phyloP scores from a whole-genome alignment of 2,797 vertebrate genomes.

The Danio choprae region DNA sequence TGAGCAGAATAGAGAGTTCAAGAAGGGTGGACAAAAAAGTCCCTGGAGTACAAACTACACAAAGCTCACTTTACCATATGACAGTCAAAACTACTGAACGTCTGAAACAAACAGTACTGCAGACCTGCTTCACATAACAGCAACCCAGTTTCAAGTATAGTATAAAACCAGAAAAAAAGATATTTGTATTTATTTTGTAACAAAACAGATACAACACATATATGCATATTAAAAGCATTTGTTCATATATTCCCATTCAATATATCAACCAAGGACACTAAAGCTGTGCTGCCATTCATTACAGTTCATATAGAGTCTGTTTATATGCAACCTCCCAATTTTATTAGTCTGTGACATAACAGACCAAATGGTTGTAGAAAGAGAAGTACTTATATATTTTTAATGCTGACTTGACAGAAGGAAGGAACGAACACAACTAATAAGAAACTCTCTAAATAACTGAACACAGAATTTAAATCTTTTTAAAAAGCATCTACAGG shows the following conservation, averaged over 20 bases:
- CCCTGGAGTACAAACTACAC: slow-evolving; percentile 32
- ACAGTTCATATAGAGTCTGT: slow-evolving; percentile 42
- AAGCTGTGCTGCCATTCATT: slow-evolving; percentile 53
- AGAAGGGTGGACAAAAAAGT: slow-evolving; percentile 39
- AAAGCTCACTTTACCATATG: slow-evolving; percentile 52
- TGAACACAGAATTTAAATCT: slow-evolving; percentile 9
- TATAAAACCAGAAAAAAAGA: slow-evolving; percentile 61
- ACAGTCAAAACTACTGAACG: slow-evolving; percentile 56
- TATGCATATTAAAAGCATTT: slow-evolving; percentile 77
- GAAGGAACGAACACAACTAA: slow-evolving; percentile 15
- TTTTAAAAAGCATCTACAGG: slow-evolving; percentile 38
- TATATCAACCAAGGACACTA: slow-evolving; percentile 46
- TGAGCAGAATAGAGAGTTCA: slow-evolving; percentile 60
- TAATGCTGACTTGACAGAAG: slow-evolving; percentile 46
- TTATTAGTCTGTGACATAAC: slow-evolving; percentile 39
- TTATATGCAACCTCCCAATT: slow-evolving; percentile 48
- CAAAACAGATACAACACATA: slow-evolving; percentile 67
- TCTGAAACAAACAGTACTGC: slow-evolving; percentile 51
- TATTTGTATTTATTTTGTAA: slow-evolving; percentile 85
- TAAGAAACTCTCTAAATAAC: slow-evolving; percentile 26
- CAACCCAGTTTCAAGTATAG: slow-evolving; percentile 59
- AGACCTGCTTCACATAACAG: slow-evolving; percentile 58
- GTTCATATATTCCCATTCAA: slow-evolving; percentile 72
- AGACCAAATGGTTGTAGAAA: slow-evolving; percentile 38
- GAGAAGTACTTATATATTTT: slow-evolving; percentile 60